Evolutionary conservation across 2,113 vertebrate species (phyloP).

Genomic region (Petrocephalus microphthalmus): DNA sequence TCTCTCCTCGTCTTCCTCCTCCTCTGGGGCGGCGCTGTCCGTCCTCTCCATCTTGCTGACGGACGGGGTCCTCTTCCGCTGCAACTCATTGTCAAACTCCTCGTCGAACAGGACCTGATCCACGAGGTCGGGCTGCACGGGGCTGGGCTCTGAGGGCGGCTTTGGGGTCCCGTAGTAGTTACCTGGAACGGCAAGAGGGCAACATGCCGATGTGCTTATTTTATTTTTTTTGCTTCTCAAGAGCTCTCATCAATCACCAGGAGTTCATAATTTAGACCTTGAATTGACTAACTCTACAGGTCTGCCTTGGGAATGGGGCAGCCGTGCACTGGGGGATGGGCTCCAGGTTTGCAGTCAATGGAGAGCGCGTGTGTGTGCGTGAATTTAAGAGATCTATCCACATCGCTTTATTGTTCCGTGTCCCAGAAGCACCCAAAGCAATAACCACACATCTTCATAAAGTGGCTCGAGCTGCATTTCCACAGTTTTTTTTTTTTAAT

Average conservation of each 20-base stretch:
- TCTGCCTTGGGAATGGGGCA: neutral
- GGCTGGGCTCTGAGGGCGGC: slow-evolving; percentile 87
- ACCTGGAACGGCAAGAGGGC: slow-evolving; percentile 54
- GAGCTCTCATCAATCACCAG: neutral
- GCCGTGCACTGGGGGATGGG: neutral
- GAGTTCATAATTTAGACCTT: neutral
- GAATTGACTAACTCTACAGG: neutral
- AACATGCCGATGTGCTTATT: neutral
- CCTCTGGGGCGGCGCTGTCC: slow-evolving; percentile 88
- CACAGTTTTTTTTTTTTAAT: neutral
- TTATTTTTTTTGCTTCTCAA: neutral
- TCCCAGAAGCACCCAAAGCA: slow-evolving; percentile 38
- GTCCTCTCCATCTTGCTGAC: slow-evolving; percentile 97
- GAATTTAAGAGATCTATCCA: slow-evolving; percentile 34
- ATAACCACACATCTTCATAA: slow-evolving; percentile 34
- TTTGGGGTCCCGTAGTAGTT: slow-evolving; percentile 97
- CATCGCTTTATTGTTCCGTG: slow-evolving; percentile 41
- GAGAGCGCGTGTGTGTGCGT: neutral
- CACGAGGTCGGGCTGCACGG: slow-evolving; percentile 89
- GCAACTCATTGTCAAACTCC: slow-evolving; percentile 87
- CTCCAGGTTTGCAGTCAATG: neutral
- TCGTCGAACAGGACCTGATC: slow-evolving; percentile 95
- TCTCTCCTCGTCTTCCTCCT: slow-evolving; percentile 91
- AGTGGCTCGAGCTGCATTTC: neutral
- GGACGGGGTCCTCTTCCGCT: slow-evolving; percentile 88